Evolutionary conservation across 2,888 invertebrate species (phyloP).

Genomic region (Nomada ferruginata): DNA sequence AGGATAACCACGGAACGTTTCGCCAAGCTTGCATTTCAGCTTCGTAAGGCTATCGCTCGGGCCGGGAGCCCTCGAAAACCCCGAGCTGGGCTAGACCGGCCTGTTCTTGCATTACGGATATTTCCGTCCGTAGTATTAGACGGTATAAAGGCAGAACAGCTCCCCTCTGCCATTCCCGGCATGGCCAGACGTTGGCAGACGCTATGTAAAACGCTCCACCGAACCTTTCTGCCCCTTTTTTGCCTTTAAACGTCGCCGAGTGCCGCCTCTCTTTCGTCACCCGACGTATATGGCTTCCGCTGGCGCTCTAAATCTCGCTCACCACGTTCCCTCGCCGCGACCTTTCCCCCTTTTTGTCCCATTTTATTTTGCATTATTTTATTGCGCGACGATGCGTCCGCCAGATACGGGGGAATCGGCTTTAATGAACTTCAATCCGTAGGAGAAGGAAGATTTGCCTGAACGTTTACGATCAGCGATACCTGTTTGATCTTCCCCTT

Average conservation of each 20-base stretch:
- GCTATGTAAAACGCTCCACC: slow-evolving; percentile 75
- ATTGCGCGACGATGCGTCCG: no score
- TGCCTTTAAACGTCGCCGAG: slow-evolving; percentile 65
- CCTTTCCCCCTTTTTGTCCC: not conserved
- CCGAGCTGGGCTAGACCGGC: slow-evolving; percentile 62
- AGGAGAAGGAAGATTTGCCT: not conserved
- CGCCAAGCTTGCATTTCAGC: not conserved
- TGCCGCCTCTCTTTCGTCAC: slow-evolving; percentile 62
- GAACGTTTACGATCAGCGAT: slow-evolving; percentile 10
- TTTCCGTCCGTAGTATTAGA: slow-evolving; percentile 82
- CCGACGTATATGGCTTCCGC: not conserved
- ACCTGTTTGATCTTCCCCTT: slow-evolving; percentile 22
- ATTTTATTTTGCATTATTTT: not conserved
- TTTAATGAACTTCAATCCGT: not conserved
- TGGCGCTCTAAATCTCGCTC: slow-evolving; percentile 15
- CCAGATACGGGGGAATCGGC: not conserved
- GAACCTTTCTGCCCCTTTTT: slow-evolving; percentile 67
- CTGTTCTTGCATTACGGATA: slow-evolving; percentile 82
- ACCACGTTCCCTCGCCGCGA: not conserved
- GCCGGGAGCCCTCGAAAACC: slow-evolving; percentile 49
- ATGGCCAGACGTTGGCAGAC: slow-evolving; percentile 81
- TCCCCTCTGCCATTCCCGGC: slow-evolving; percentile 79
- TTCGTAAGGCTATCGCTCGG: slow-evolving; percentile 34
- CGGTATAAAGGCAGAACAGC: slow-evolving; percentile 78
- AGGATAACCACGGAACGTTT: not conserved